These are phyloP conservation scores for Phania funesta DNA, from an alignment of 2,888 invertebrate genomes.

Conservation along the genomic window DNA sequence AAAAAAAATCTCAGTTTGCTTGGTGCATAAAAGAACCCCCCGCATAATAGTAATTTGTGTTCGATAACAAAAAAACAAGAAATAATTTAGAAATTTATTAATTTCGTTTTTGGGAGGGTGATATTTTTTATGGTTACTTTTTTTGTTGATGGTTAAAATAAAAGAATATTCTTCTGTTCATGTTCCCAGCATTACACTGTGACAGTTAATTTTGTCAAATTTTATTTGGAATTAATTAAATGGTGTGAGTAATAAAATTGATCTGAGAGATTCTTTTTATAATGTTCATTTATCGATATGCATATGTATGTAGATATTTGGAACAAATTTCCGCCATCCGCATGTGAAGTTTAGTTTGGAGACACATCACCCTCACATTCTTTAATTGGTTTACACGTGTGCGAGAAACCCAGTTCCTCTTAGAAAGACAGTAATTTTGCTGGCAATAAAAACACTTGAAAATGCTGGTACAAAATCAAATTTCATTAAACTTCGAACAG, in stretches of 20 bases:
- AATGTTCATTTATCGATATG: no score
- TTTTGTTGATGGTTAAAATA: background rate
- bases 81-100: background rate
- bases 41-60: conserved; percentile 4
- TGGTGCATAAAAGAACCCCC: background rate
- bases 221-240: background rate
- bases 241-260: background rate
- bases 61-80: background rate
- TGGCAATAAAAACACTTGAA: background rate
- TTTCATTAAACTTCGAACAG: background rate
- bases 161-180: conserved; percentile 25
- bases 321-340: no score
- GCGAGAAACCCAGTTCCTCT: no score
- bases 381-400: no score
- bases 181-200: background rate
- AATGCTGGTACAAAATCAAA: background rate
- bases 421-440: no score
- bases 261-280: background rate
- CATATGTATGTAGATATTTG: no score
- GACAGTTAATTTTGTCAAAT: background rate
- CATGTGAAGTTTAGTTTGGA: no score
- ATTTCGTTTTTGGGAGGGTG: background rate
- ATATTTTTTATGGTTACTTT: background rate
- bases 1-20: background rate
- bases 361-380: no score